These are phyloP conservation scores for Acronicta psi DNA, from an alignment of 2,888 invertebrate species.

Conservation along the genomic window DNA sequence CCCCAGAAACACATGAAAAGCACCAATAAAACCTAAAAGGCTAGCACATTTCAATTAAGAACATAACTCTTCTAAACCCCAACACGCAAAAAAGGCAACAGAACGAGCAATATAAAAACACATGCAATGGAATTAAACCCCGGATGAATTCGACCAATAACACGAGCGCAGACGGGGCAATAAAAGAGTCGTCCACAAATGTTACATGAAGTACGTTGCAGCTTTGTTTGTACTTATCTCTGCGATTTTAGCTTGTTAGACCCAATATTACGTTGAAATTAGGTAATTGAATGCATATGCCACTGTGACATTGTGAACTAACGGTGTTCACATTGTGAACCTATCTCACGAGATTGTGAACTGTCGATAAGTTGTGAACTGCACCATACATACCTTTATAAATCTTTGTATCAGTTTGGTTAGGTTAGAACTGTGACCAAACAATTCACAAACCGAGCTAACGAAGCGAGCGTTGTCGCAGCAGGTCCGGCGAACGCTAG, in stretches of 20 bases:
- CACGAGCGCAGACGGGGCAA: slow-evolving; percentile 61
- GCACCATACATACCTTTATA: too few relatives aligned
- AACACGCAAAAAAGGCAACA: slow-evolving; percentile 55
- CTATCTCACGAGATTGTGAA: too few relatives aligned
- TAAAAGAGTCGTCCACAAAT: slow-evolving; percentile 82
- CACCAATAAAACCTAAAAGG: slow-evolving; percentile 45
- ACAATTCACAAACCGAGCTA: too few relatives aligned
- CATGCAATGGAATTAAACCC: slow-evolving; percentile 65
- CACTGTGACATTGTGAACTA: too few relatives aligned
- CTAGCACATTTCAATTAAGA: slow-evolving; percentile 67
- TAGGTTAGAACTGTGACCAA: too few relatives aligned
- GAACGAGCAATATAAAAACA: slow-evolving; percentile 63
- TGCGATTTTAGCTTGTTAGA: slow-evolving; percentile 63
- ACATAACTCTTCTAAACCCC: slow-evolving; percentile 60
- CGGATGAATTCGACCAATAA: slow-evolving; percentile 65
- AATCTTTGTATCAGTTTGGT: too few relatives aligned
- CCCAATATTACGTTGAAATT: slow-evolving; percentile 1
- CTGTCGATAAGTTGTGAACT: too few relatives aligned
- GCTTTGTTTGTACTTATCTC: slow-evolving; percentile 54
- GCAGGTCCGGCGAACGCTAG: too few relatives aligned
- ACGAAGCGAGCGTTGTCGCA: too few relatives aligned
- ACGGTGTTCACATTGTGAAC: too few relatives aligned
- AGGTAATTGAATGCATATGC: too few relatives aligned
- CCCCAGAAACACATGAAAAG: slow-evolving; percentile 36
- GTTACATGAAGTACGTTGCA: slow-evolving; percentile 66